Percentiles rank a stretch among this genome's conserved stretches.
Evolutionary conservation across 92 coral and sea anemone species (phyloP).

Genomic region (Desmophyllum pertusum): DNA sequence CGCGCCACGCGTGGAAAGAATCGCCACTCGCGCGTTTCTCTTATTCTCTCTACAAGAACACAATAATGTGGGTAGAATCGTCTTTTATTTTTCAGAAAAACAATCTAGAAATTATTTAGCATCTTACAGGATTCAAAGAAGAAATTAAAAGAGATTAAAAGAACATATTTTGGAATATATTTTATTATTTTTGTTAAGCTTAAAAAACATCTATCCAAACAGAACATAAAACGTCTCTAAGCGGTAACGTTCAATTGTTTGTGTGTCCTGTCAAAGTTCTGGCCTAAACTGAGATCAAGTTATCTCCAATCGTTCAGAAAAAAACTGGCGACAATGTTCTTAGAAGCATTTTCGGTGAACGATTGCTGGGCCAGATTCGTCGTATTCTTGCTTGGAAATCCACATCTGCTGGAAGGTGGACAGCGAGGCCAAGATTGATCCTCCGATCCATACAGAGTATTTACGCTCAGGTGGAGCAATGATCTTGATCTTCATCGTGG

Average conservation of each 20-base stretch:
- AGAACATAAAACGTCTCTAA: neutral
- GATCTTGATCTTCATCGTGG: constrained; percentile 97
- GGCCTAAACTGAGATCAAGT: neutral
- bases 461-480: constrained; percentile 95
- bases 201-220: constrained; percentile 15
- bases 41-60: neutral
- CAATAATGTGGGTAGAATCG: neutral
- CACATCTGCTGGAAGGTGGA: constrained; percentile 99
- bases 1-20: neutral
- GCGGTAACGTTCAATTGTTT: neutral
- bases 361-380: constrained; percentile 94
- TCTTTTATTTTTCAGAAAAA: constrained; percentile 5
- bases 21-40: neutral
- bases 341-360: constrained; percentile 99
- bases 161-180: neutral
- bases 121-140: constrained; percentile 8
- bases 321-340: constrained; percentile 1
- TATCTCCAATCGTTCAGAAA: neutral
- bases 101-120: neutral
- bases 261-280: constrained; percentile 20
- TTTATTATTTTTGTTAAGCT: neutral
- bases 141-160: neutral
- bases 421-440: constrained; percentile 92
- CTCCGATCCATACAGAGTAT: constrained; percentile 96
- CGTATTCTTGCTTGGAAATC: constrained; percentile 96